Conservation (phyloP, 1,140 invertebrate species). For the Euglossa dilemma region DNA sequence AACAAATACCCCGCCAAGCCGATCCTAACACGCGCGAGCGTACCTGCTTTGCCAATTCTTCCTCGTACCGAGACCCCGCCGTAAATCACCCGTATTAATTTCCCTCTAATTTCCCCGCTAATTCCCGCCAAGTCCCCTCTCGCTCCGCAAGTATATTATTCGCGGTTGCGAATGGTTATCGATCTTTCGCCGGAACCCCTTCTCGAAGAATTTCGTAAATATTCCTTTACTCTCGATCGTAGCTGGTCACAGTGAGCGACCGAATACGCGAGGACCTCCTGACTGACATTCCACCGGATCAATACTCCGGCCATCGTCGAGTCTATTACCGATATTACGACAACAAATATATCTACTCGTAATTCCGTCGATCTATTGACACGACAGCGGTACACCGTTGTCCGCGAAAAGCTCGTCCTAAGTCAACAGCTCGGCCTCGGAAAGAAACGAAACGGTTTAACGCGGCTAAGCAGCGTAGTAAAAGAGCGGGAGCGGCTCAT, state of each 20-base stretch:
- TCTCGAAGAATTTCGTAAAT: neutral
- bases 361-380: conserved; percentile 35
- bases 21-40: conserved; percentile 37
- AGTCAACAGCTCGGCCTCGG: conserved; percentile 2
- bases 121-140: neutral
- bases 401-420: conserved; percentile 25
- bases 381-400: too few species aligned
- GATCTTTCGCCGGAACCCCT: too few species aligned
- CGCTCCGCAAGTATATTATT: neutral
- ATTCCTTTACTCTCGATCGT: too few species aligned
- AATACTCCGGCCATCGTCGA: neutral
- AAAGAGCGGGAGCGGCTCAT: neutral
- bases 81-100: conserved; percentile 5
- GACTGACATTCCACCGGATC: conserved; percentile 19
- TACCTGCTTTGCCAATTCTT: conserved; percentile 26
- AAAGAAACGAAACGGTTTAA: neutral
- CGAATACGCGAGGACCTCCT: conserved; percentile 25
- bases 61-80: neutral
- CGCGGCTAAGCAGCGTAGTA: neutral
- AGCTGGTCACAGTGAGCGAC: too few species aligned
- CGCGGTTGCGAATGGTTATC: neutral
- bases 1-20: conserved; percentile 65
- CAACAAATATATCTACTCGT: conserved; percentile 43
- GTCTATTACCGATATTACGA: conserved; percentile 28
- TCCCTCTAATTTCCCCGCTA: neutral